phyloP scores from a whole-genome alignment of 2,797 vertebrate species.

The Rhinella marina region DNA sequence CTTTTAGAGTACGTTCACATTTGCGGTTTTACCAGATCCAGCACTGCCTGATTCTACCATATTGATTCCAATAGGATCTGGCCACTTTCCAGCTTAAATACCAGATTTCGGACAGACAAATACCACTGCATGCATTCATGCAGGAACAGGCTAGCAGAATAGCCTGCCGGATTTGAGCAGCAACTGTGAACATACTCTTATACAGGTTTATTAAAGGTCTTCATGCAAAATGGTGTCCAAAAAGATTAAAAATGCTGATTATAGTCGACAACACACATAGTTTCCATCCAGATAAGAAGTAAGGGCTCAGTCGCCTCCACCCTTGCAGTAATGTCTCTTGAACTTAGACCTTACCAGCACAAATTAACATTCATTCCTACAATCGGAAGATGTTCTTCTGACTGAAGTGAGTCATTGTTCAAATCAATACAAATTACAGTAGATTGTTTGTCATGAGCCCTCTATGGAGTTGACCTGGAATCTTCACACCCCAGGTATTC shows the following conservation, averaged over 20 bases:
- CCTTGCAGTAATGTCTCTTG: neutral
- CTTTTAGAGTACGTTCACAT: too few relatives aligned
- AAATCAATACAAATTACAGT: neutral
- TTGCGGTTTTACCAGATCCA: too few relatives aligned
- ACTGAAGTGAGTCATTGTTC: neutral
- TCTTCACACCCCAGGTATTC: neutral
- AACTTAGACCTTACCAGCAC: too few relatives aligned
- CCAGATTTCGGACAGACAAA: too few relatives aligned
- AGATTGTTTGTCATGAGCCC: neutral
- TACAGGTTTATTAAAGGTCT: neutral
- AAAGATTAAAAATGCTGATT: neutral
- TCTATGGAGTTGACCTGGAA: neutral
- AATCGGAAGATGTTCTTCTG: too few relatives aligned
- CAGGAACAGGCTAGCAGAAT: too few relatives aligned
- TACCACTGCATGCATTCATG: too few relatives aligned
- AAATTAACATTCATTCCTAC: neutral
- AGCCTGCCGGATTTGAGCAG: too few relatives aligned
- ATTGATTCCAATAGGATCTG: too few relatives aligned
- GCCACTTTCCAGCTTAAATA: too few relatives aligned
- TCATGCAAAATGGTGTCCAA: neutral
- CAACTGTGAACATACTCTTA: too few relatives aligned
- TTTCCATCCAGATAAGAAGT: neutral
- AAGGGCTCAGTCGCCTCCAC: neutral
- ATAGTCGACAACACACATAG: neutral
- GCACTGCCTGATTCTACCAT: too few relatives aligned